Conservation (phyloP, 2,888 invertebrate genomes). For the Noctua janthina region DNA sequence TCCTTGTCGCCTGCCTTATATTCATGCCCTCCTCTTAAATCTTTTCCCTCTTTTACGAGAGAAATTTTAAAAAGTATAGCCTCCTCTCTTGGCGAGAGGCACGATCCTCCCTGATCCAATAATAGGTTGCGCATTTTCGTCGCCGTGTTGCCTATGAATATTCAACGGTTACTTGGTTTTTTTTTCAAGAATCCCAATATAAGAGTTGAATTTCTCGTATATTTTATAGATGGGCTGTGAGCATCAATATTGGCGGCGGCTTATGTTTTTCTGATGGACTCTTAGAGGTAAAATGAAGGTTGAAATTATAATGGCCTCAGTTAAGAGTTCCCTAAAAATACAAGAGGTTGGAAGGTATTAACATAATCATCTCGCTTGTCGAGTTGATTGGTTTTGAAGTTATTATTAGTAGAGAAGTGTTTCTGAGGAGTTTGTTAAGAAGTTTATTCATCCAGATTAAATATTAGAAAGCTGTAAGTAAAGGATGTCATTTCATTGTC, state of each 20-base stretch:
- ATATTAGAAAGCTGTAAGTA: background rate
- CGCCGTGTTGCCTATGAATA: conserved; percentile 70
- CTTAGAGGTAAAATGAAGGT: conserved; percentile 52
- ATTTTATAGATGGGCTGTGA: conserved; percentile 60
- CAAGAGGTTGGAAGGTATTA: conserved; percentile 26
- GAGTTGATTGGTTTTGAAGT: conserved; percentile 36
- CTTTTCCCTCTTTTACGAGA: conserved; percentile 63
- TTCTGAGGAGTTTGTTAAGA: background rate
- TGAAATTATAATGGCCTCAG: conserved; percentile 43
- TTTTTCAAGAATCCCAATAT: conserved; percentile 64
- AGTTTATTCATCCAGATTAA: conserved; percentile 11
- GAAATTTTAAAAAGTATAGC: conserved; percentile 67
- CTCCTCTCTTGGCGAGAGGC: conserved; percentile 54
- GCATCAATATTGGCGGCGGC: conserved; percentile 60
- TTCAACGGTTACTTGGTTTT: conserved; percentile 67
- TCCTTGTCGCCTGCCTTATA: conserved; percentile 42
- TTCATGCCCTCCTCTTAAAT: conserved; percentile 60
- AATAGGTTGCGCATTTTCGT: conserved; percentile 69
- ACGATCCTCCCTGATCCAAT: conserved; percentile 71
- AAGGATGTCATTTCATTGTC: background rate
- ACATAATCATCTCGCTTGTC: conserved; percentile 29
- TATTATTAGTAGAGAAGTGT: conserved; percentile 13
- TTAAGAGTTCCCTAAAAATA: conserved; percentile 33
- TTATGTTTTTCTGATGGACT: conserved; percentile 55
- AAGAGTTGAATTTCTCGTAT: conserved; percentile 67